Evolutionary conservation across 2,888 invertebrate species (phyloP).

Genomic region (Ischnus inquisitorius): DNA sequence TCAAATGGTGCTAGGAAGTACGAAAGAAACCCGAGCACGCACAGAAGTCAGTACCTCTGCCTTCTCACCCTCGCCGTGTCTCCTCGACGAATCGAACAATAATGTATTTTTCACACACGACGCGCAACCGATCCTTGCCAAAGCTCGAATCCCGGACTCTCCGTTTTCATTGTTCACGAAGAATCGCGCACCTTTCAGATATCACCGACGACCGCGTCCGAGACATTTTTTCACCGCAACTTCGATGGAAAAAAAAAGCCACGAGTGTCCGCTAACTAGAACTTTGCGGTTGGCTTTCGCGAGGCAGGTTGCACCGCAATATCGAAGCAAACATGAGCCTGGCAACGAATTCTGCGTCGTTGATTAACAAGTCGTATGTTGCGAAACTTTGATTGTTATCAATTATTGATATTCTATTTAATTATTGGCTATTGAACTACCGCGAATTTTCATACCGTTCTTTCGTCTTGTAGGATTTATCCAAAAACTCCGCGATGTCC

Average conservation of each 20-base stretch:
- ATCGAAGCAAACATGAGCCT: constrained; percentile 30
- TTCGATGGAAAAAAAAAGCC: constrained; percentile 33
- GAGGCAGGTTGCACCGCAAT: constrained; percentile 43
- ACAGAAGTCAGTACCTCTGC: constrained; percentile 85
- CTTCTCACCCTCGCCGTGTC: constrained; percentile 74
- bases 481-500: constrained; percentile 10
- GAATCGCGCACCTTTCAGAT: constrained; percentile 34
- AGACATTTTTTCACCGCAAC: constrained; percentile 54
- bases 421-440: not conserved
- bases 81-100: not conserved
- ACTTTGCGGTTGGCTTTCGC: constrained; percentile 60
- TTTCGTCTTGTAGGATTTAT: constrained; percentile 9
- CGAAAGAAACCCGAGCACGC: constrained; percentile 83
- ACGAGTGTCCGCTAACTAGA: constrained; percentile 51
- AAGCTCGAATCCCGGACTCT: not conserved
- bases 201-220: constrained; percentile 6
- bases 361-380: constrained; percentile 5
- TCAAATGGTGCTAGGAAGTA: constrained; percentile 85
- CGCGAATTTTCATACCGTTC: not conserved
- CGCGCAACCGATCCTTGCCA: not conserved
- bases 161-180: constrained; percentile 3
- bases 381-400: not conserved
- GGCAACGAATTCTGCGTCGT: constrained; percentile 9
- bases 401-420: not conserved
- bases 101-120: not conserved